Conservation (phyloP, 2,888 invertebrate genomes). For the Geophilus truncorum region DNA sequence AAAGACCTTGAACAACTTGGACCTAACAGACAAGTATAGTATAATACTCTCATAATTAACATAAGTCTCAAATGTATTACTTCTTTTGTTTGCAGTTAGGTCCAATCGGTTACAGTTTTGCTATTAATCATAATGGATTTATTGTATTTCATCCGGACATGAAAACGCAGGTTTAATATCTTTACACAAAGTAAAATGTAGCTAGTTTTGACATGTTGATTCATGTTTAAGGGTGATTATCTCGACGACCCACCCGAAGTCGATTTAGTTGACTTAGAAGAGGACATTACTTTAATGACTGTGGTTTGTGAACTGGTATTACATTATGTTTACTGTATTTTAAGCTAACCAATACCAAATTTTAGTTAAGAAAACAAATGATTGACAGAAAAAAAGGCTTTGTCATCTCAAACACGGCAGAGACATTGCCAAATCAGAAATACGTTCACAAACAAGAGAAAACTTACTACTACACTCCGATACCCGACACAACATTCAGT, state of each 20-base stretch:
- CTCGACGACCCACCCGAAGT: neutral
- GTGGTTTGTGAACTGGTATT: neutral
- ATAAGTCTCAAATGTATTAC: too few relatives aligned
- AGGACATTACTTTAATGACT: constrained; percentile 41
- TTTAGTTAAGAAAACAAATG: constrained; percentile 47
- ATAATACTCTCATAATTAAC: too few relatives aligned
- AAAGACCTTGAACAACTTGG: constrained; percentile 46
- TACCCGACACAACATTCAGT: neutral
- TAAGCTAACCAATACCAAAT: too few relatives aligned
- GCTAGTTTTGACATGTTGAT: neutral
- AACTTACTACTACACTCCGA: neutral
- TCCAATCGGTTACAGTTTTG: constrained; percentile 52
- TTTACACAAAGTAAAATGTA: neutral
- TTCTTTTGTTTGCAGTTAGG: constrained; percentile 50
- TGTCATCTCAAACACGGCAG: neutral
- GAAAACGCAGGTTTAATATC: constrained; percentile 44
- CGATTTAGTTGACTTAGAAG: constrained; percentile 51
- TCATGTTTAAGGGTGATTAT: constrained; percentile 39
- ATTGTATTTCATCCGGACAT: constrained; percentile 52
- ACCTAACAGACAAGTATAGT: constrained; percentile 46
- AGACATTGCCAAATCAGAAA: neutral
- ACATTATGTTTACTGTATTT: constrained; percentile 39
- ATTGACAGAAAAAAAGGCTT: constrained; percentile 44
- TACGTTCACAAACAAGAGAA: neutral
- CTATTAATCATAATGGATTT: constrained; percentile 53